phyloP scores from a whole-genome alignment of 2,113 vertebrate species.

The Nerophis ophidion region DNA sequence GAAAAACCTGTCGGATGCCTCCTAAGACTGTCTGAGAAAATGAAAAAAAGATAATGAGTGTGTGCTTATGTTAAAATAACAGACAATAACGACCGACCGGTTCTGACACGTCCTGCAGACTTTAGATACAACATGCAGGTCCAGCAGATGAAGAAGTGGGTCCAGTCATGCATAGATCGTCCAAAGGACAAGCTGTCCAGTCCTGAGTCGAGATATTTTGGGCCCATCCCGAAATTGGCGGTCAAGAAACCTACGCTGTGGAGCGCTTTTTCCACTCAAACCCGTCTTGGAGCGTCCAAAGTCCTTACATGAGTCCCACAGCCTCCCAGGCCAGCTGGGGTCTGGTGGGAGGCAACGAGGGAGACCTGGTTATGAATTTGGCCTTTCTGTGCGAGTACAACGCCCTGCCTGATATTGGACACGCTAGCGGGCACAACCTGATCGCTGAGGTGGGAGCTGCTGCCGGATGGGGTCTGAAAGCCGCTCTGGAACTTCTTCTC shows the following conservation, averaged over 20 bases:
- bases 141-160: slow-evolving; percentile 64
- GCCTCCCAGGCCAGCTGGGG: slow-evolving; percentile 79
- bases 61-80: not conserved
- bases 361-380: slow-evolving; percentile 57
- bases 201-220: slow-evolving; percentile 80
- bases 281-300: slow-evolving; percentile 70
- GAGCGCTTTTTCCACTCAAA: slow-evolving; percentile 72
- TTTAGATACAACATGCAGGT: slow-evolving; percentile 12
- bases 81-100: not conserved
- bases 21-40: too few relatives aligned
- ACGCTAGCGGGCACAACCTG: slow-evolving; percentile 86
- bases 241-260: slow-evolving; percentile 75
- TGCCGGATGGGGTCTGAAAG: slow-evolving; percentile 75
- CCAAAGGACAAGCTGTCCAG: slow-evolving; percentile 58
- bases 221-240: slow-evolving; percentile 77
- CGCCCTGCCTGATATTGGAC: slow-evolving; percentile 80
- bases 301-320: slow-evolving; percentile 73
- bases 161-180: slow-evolving; percentile 62
- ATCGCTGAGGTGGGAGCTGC: slow-evolving; percentile 82
- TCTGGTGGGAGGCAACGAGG: slow-evolving; percentile 9
- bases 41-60: too few relatives aligned
- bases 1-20: too few relatives aligned
- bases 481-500: slow-evolving; percentile 55
- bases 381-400: slow-evolving; percentile 88
- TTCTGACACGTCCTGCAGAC: not conserved